Evolutionary conservation across 2,113 vertebrate species (phyloP), one percentile per base, ranked within the genome.

Genomic region (Hypocryptadius cinnamomeus): DNA sequence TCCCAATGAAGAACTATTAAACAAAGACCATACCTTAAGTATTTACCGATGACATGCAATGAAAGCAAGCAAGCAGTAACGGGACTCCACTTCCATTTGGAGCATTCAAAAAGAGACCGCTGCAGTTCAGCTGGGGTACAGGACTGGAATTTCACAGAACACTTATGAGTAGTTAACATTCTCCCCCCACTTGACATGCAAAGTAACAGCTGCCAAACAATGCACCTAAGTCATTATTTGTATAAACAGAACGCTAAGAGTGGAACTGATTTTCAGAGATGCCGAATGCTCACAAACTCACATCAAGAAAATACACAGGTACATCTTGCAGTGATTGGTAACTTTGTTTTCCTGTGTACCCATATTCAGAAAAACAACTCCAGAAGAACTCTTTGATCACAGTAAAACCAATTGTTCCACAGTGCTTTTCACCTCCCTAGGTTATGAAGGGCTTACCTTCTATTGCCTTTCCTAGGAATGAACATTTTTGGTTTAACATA

Each of bases 41-140:
- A 85, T 65, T 79, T 83, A 87, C 79, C 35, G 68, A 90, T 51
- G 90, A 85, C 81, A 91, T 73, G 63, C 94, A 94, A 66, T 37
- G 68, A 89, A 87, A 87, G 73, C 35, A 73, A 87, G 81, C 92
- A 92, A 82, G 60, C 54, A 92, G 59, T 37, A 91, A 79, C 42
- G 47, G 35, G 54, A 79, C 81, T 89, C 70, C 65, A 47, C 53
- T 74, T 81, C 88, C 1, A 8, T 50, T 50, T 37, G 60, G 61
- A 95, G 70, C 53, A 65, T 53, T 90, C 53, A 54, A 40, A 89
- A 88, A 77, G 50, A 89, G 45, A 85, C 30, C 2, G 3, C 8
- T 61, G 84, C 9, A 25, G 65, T 71, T 88, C 60, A 71, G 35
- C 12, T 60, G 27, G 64, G 68, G 28, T 59, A 71, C 33, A 72